Conservation (phyloP, 1,140 invertebrate species). For the Onthophagus taurus region DNA sequence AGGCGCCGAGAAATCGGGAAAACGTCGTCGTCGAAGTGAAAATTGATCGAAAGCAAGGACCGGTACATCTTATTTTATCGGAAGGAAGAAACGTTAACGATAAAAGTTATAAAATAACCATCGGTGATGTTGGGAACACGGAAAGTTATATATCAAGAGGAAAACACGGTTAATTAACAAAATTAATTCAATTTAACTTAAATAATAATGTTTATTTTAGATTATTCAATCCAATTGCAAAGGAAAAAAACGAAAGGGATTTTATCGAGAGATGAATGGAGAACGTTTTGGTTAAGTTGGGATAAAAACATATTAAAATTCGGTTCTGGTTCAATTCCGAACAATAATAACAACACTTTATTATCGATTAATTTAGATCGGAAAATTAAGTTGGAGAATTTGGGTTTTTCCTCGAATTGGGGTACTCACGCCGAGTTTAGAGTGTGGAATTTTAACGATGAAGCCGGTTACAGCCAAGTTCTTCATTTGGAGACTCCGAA, state of each 20-base stretch:
- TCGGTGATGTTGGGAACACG: conserved; percentile 46
- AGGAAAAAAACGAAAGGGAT: conserved; percentile 44
- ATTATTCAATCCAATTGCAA: conserved; percentile 48
- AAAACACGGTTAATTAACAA: conserved; percentile 54
- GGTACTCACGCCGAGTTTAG: conserved; percentile 53
- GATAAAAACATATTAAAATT: conserved; percentile 45
- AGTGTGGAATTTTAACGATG: conserved; percentile 58
- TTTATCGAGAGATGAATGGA: conserved; percentile 40
- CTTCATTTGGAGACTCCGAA: conserved; percentile 50
- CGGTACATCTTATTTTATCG: conserved; percentile 48
- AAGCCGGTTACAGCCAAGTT: conserved; percentile 56
- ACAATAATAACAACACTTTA: conserved; percentile 41
- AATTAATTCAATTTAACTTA: too few species aligned
- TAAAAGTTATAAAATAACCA: conserved; percentile 50
- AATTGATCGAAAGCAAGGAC: conserved; percentile 37
- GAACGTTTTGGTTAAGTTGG: conserved; percentile 54
- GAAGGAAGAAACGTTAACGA: conserved; percentile 39
- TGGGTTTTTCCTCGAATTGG: conserved; percentile 52
- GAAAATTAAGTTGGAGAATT: conserved; percentile 46
- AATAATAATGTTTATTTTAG: conserved; percentile 32
- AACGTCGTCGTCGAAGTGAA: conserved; percentile 48
- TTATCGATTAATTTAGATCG: conserved; percentile 46
- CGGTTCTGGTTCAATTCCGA: conserved; percentile 43
- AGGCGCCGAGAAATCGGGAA: conserved; percentile 48
- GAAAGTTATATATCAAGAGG: conserved; percentile 50